Evolutionary conservation across 2,888 invertebrate genomes (phyloP), one percentile per base, ranked within the genome.

Genomic region (Drosophila silvestris): DNA sequence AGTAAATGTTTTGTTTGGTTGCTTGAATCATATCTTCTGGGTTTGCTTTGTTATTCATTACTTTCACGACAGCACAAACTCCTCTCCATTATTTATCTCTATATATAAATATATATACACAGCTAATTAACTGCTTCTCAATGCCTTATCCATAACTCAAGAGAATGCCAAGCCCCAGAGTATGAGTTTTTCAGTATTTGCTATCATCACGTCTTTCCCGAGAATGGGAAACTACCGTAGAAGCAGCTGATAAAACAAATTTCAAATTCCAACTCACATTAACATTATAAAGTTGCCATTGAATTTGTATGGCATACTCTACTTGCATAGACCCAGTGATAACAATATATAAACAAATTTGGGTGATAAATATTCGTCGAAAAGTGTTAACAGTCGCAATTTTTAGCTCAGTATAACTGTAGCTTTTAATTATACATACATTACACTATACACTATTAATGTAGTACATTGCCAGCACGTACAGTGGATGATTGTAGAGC

Each of bases 161-260:
- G 1, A 12, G 37, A 26, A 28, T 50, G 22, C 26, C 12, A 9
- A 47, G 22, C 14, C 7, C 3, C 22, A 12, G n/a, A 39, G 56
- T 5, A 3, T 6, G 12, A 12, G 19, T n/a, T 2, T 9, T 67
- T 14, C 1, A 26, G 26, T 41, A 26, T 32, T 28, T 50, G 33
- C n/a, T 59, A 62, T 32, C 44, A 26, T 62, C 74, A 67, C 74
- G 51, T 74, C 12, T 74, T 63, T 2, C 4, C 35, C 10, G 32
- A 37, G 35, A 50, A 57, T 52, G 28, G 28, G 19, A 26, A 51
- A 19, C 30, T 51, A 51, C 28, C 51, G 10, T 19, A 51, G 30
- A 58, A 61, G 26, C 16, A 63, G 73, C 77, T 85, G 81, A 83
- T 76, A 79, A 68, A 61, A 65, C 63, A 58, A 10, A 58, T 54